Conservation (phyloP, 2,888 invertebrate genomes). For the Drosophila anceps region DNA sequence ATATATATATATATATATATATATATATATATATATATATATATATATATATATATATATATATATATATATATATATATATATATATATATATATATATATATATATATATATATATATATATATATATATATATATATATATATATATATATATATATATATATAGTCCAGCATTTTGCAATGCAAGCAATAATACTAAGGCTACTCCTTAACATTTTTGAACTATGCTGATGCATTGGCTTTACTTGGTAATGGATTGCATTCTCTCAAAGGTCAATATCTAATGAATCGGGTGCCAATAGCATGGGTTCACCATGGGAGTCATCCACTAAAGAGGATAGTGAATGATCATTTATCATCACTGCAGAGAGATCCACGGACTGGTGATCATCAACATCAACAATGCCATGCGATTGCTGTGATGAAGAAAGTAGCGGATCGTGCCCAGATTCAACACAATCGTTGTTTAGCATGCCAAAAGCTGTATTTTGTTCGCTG, state of each 20-base stretch:
- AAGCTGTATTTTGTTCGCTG: conserved; percentile 31
- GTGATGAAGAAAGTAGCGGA: conserved; percentile 83
- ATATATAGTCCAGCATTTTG: conserved; percentile 23
- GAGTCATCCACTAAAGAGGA: conserved; percentile 84
- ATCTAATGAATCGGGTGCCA: conserved; percentile 86
- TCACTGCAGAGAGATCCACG: conserved; percentile 81
- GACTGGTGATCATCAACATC: conserved; percentile 65
- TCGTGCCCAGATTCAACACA: conserved; percentile 72
- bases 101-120: no score
- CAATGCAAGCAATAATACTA: conserved; percentile 36
- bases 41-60: no score
- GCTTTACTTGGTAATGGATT: neutral
- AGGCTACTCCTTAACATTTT: conserved; percentile 21
- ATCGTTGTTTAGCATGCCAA: conserved; percentile 45
- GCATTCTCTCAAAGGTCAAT: conserved; percentile 82
- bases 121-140: no score
- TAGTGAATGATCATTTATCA: conserved; percentile 85
- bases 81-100: no score
- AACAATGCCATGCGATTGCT: conserved; percentile 45
- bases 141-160: no score
- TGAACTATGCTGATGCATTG: conserved; percentile 9
- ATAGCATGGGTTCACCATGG: conserved; percentile 85
- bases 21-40: no score
- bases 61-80: no score
- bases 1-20: no score